phyloP scores from a whole-genome alignment of 2,888 invertebrate species.

The Tolmerus cingulatus region DNA sequence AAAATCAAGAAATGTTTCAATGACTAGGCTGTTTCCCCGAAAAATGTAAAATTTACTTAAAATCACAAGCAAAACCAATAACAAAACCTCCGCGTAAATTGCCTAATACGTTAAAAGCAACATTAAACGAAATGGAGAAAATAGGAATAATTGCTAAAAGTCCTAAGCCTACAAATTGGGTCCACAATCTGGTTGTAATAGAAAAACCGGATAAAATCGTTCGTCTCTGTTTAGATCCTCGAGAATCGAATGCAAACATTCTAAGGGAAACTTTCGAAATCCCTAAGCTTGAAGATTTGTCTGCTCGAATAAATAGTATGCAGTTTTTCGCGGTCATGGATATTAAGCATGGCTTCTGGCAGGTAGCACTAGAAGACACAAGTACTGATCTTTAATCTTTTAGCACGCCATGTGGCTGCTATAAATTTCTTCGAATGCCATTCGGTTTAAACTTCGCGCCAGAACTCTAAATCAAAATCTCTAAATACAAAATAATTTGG shows the following conservation, averaged over 20 bases:
- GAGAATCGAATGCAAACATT: conserved; percentile 23
- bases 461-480: conserved; percentile 29
- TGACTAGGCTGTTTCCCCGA: too few relatives aligned
- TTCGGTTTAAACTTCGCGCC: conserved; percentile 44
- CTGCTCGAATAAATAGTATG: conserved; percentile 12
- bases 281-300: conserved; percentile 32
- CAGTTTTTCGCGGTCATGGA: conserved; percentile 37
- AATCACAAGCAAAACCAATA: neutral
- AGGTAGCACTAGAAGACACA: neutral
- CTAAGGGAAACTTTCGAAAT: conserved; percentile 36
- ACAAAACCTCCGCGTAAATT: too few relatives aligned
- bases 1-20: neutral
- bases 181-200: conserved; percentile 28
- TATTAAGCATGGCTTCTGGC: conserved; percentile 41
- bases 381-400: neutral
- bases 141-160: neutral
- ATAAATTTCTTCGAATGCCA: conserved; percentile 41
- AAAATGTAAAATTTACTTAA: neutral
- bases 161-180: conserved; percentile 64
- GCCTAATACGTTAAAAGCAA: neutral
- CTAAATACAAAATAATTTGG: conserved; percentile 27
- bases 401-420: neutral
- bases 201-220: conserved; percentile 42
- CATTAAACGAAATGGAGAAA: neutral
- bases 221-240: conserved; percentile 39